Evolutionary conservation across 23 tunicate genomes (phyloP), one percentile per base, ranked within the genome.

Genomic region (Clavelina lepadiformis): DNA sequence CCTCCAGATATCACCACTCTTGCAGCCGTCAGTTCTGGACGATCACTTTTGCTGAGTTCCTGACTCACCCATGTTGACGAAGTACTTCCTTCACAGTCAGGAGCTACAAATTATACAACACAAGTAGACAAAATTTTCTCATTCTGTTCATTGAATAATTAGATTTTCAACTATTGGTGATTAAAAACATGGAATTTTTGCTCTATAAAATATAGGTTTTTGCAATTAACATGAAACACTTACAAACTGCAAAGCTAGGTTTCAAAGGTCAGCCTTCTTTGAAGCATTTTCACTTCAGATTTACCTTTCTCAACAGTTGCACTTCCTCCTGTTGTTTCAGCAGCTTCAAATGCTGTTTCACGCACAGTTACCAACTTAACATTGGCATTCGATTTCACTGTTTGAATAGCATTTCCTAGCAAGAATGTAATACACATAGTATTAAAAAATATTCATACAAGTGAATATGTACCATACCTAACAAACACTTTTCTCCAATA

Each of bases 21-120:
- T 1, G 99, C 99, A 35, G 99, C 95, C 0, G 99, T 86, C 5
- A 94, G 78, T 68, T 94, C 99, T 26, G 99, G 99, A 64, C 99
- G 70, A 65, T 94, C 99, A 46, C 92, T 81, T 64, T 86, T 80
- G 54, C 91, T 94, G 28, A 94, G 63, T 67, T 94, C 95, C 34
- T 94, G 92, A 18, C 79, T 58, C 25, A 94, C 51, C 94, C 94
- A 94, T 3, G 32, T 58, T 1, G 91, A 75, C 32, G 73, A 7
- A 3, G 71, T 45, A 38, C 62, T 80, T 24, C 31, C 76, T 8
- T 38, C 71, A 44, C 36, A 53, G 3, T 77, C 81, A 1, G 96
- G 58, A 24, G 60, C 74, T 69, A 52, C 25, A 41, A 41, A 8
- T 41, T 8, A 41, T 15, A 41, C 15, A 41, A 15, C 49, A 41